Base-by-base conservation (phyloP, 2,888 invertebrate genomes). In the Chrysotoxum bicinctum region DNA sequence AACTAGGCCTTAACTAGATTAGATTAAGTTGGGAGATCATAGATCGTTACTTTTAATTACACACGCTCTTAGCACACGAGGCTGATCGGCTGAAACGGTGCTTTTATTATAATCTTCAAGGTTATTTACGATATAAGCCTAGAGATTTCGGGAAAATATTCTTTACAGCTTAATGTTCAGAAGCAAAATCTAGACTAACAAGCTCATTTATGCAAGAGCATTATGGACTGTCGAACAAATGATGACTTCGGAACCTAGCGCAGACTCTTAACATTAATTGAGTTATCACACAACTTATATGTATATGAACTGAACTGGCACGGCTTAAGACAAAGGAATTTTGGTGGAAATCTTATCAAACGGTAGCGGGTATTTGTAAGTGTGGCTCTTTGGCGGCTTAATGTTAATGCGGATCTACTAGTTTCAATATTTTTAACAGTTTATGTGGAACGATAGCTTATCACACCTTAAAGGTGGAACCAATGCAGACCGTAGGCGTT, bases 1-100 rank as follows among this genome's bases (percentile, higher is more conserved):
- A 83, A 83, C 83, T 83, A 83, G 83, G 62, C 48, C 73, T 56
- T 78, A 83, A 79, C 83, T 79, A 83, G 83, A 83, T 83, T 83
- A 83, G 83, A 78, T 83, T 77, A 64, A 78, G 23, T 50, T 16
- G 32, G 54, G 56, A 48, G 54, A 60, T 32, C 37, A 43, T 54
- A 43, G 77, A 19, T 83, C 83, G 68, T 83, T 79, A 64, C 23
- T 62, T 83, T 79, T 79, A 83, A 83, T 83, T 64, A 54, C 83
- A 74, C 69, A 79, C 69, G 74, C 64, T 79, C 74, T 54, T 74
- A 64, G 30, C 60, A 56, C 58, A 60, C 52, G 23, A 8, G 64
- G 12, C 23, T 43, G 21, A 40, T 40, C 76, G 50, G 58, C 43
- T 58, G 62, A 56, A 64, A 76, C 64, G 70, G 70, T 45, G 77